Evolutionary conservation across 2,888 invertebrate genomes (phyloP).

Genomic region (Epinotia demarniana): DNA sequence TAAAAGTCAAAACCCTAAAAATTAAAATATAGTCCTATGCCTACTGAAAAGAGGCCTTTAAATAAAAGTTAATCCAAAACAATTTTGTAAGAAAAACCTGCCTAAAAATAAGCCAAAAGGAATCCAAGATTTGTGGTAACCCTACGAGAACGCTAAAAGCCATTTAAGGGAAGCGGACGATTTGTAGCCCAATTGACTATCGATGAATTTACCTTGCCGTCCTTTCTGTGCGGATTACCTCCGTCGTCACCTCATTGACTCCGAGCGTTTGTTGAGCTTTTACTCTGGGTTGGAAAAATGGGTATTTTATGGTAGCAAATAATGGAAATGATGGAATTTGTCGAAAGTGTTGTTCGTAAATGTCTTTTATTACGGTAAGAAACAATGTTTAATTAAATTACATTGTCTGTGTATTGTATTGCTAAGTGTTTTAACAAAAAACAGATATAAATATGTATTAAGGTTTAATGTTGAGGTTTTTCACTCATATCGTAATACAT

Average conservation of each 20-base stretch:
- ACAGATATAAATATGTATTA: too few species aligned
- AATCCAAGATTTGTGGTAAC: constrained; percentile 5
- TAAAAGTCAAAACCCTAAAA: too few species aligned
- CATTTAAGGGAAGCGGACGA: constrained; percentile 38
- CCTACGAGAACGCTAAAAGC: constrained; percentile 37
- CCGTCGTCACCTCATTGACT: constrained; percentile 40
- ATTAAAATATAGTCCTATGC: too few species aligned
- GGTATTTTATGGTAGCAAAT: constrained; percentile 12
- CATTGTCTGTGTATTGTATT: too few species aligned
- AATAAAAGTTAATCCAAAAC: neutral
- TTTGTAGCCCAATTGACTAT: constrained; percentile 73
- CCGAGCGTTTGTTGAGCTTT: constrained; percentile 24
- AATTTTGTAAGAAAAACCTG: neutral
- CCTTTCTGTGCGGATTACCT: constrained; percentile 44
- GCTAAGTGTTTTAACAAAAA: neutral
- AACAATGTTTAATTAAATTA: neutral
- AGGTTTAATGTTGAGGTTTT: too few species aligned
- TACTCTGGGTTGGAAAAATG: constrained; percentile 7
- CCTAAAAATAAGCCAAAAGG: neutral
- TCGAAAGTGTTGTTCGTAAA: neutral
- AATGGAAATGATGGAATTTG: neutral
- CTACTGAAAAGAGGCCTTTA: too few species aligned
- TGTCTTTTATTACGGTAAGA: neutral
- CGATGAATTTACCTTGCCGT: constrained; percentile 71
- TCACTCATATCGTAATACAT: too few species aligned